These are phyloP conservation scores for Colletes gigas DNA, from an alignment of 1,140 invertebrate species.

Conservation along the genomic window DNA sequence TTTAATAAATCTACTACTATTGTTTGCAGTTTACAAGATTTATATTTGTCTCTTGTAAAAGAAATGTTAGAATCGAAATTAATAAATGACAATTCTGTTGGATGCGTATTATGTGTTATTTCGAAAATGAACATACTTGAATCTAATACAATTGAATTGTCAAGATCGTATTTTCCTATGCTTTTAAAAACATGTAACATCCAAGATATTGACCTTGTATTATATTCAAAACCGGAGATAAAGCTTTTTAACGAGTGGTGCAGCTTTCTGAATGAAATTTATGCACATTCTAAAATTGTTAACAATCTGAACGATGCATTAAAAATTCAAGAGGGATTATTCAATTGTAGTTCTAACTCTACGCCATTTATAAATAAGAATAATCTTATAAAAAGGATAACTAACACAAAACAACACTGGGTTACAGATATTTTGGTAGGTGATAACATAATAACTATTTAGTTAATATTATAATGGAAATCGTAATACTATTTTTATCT, in stretches of 20 bases:
- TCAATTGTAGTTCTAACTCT: slow-evolving; percentile 49
- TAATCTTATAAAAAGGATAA: slow-evolving; percentile 68
- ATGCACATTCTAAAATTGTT: slow-evolving; percentile 44
- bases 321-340: slow-evolving; percentile 68
- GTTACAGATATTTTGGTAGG: slow-evolving; percentile 72
- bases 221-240: slow-evolving; percentile 71
- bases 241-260: slow-evolving; percentile 70
- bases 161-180: slow-evolving; percentile 63
- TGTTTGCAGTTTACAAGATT: slow-evolving; percentile 63
- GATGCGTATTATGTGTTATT: slow-evolving; percentile 67
- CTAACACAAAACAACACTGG: slow-evolving; percentile 68
- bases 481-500: slow-evolving; percentile 10
- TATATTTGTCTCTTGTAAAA: slow-evolving; percentile 61
- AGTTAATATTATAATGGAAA: slow-evolving; percentile 24
- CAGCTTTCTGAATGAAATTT: slow-evolving; percentile 61
- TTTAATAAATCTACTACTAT: slow-evolving; percentile 40
- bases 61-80: slow-evolving; percentile 18
- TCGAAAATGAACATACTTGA: slow-evolving; percentile 69
- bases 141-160: slow-evolving; percentile 57
- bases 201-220: slow-evolving; percentile 69
- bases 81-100: slow-evolving; percentile 40
- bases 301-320: slow-evolving; percentile 53
- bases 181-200: slow-evolving; percentile 56
- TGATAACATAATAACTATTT: slow-evolving; percentile 6
- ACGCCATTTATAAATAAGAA: slow-evolving; percentile 52